These are phyloP conservation scores for Amaurobius ferox DNA, from an alignment of 2,888 invertebrate species.

Conservation along the genomic window DNA sequence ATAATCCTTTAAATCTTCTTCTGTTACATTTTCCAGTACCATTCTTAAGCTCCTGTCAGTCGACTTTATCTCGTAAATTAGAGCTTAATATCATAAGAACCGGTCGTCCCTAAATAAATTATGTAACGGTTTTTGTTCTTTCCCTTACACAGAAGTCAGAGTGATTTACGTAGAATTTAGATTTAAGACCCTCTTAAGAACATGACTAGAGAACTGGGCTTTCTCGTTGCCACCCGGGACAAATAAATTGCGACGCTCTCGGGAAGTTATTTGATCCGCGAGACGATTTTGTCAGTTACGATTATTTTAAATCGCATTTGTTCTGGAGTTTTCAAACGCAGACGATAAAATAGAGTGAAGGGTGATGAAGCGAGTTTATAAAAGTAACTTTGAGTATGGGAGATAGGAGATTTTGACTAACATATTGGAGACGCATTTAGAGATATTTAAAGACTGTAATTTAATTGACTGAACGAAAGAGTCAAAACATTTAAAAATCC, in stretches of 20 bases:
- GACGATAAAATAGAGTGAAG: too few relatives aligned
- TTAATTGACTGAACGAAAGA: too few relatives aligned
- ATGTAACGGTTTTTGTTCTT: constrained; percentile 14
- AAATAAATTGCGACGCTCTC: constrained; percentile 3
- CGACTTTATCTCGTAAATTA: constrained; percentile 64
- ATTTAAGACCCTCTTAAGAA: constrained; percentile 22
- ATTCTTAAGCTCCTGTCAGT: constrained; percentile 1
- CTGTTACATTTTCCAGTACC: background rate
- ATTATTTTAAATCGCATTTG: constrained; percentile 16
- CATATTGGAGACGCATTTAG: too few relatives aligned
- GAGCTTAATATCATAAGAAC: constrained; percentile 58
- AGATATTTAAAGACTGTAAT: too few relatives aligned
- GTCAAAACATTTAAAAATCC: too few relatives aligned
- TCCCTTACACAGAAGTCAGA: constrained; percentile 18
- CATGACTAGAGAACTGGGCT: constrained; percentile 1
- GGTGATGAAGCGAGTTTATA: too few relatives aligned
- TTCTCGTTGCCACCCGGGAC: constrained; percentile 1
- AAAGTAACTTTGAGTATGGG: too few relatives aligned
- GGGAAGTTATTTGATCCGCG: background rate
- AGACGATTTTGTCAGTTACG: constrained; percentile 16
- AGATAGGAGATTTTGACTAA: too few relatives aligned
- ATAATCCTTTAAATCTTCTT: constrained; percentile 8
- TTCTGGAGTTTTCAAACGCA: background rate
- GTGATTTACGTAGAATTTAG: constrained; percentile 56
- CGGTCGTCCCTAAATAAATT: constrained; percentile 47